Conservation (phyloP, 2,888 invertebrate species). For the Trilocha varians region DNA sequence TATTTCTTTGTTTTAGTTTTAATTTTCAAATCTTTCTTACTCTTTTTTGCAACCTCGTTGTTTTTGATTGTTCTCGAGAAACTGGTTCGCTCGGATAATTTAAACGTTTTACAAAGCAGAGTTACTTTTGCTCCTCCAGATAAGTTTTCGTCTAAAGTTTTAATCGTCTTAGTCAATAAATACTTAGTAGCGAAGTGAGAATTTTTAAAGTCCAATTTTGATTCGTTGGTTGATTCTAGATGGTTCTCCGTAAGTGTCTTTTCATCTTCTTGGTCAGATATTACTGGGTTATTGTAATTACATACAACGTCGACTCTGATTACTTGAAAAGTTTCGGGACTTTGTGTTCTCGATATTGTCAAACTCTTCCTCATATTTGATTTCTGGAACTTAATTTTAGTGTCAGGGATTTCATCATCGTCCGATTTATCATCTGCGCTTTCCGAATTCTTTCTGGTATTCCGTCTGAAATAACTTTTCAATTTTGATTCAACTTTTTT, state of each 20-base stretch:
- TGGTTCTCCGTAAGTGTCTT: constrained; percentile 16
- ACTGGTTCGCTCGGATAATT: constrained; percentile 38
- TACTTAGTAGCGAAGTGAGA: constrained; percentile 47
- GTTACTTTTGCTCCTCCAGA: constrained; percentile 59
- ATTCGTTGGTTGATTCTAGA: constrained; percentile 10
- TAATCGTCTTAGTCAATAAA: constrained; percentile 51
- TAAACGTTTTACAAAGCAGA: constrained; percentile 60
- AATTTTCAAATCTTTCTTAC: not conserved
- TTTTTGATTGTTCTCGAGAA: not conserved
- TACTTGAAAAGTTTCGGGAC: constrained; percentile 63
- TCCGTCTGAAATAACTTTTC: constrained; percentile 18
- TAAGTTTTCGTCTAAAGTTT: constrained; percentile 50
- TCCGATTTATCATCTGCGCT: constrained; percentile 18
- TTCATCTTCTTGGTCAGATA: constrained; percentile 35
- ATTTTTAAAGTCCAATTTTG: constrained; percentile 18
- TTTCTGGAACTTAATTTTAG: constrained; percentile 46
- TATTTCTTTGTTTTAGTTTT: not conserved
- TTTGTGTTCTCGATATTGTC: constrained; percentile 56
- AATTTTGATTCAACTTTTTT: constrained; percentile 21
- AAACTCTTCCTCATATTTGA: constrained; percentile 55
- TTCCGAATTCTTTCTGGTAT: constrained; percentile 12
- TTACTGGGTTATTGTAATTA: constrained; percentile 33
- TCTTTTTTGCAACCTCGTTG: constrained; percentile 11
- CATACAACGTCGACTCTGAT: constrained; percentile 66
- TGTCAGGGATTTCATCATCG: constrained; percentile 22